These are phyloP conservation scores for Bufo gargarizans DNA, from an alignment of 2,113 vertebrate genomes.

Conservation along the genomic window DNA sequence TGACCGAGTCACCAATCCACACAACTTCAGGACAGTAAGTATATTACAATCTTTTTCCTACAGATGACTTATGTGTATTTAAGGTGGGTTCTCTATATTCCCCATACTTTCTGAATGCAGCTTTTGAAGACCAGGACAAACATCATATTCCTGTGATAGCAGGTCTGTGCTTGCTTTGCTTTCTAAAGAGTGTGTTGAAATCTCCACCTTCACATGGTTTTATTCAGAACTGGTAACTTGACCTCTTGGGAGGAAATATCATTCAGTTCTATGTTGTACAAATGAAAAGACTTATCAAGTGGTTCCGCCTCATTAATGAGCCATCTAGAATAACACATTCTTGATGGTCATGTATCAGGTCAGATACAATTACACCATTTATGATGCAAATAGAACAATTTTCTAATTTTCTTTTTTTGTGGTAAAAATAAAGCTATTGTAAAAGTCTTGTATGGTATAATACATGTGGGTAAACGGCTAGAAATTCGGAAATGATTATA, in stretches of 20 bases:
- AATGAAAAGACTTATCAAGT: background rate
- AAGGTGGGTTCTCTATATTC: background rate
- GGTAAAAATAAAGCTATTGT: background rate
- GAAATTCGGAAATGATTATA: no score
- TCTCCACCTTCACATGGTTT: background rate
- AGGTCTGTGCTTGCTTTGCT: background rate
- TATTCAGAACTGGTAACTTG: background rate
- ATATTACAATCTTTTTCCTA: no score
- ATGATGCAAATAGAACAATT: background rate
- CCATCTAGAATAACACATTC: slow-evolving; percentile 12
- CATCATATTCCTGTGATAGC: background rate
- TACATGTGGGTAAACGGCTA: background rate
- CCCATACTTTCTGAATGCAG: background rate
- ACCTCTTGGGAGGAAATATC: slow-evolving; percentile 7
- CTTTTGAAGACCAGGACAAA: background rate
- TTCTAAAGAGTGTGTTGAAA: background rate
- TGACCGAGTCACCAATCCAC: no score
- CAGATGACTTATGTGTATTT: no score
- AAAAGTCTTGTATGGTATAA: background rate
- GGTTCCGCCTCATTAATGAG: slow-evolving; percentile 6
- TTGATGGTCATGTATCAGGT: background rate
- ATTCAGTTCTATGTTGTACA: background rate
- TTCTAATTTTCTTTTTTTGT: background rate
- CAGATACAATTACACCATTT: background rate
- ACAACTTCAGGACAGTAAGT: no score